Evolutionary conservation across 2,888 invertebrate genomes (phyloP).

Genomic region (Pharmacophagus antenor): DNA sequence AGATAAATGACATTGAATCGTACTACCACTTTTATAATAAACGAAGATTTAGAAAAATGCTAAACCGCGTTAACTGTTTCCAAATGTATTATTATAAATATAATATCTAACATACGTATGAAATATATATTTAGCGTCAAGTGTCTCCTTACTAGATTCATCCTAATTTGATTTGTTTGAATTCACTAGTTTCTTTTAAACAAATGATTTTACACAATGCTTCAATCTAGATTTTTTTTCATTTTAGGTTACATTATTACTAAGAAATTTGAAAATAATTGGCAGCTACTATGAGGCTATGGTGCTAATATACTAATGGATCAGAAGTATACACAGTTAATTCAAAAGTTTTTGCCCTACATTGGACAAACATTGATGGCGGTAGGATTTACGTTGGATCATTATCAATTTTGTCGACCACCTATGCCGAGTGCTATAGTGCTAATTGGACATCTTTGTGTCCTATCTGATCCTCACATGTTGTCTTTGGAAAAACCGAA

Average conservation of each 20-base stretch:
- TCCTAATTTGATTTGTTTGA: not conserved
- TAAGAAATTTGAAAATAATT: not conserved
- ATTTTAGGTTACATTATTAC: not conserved
- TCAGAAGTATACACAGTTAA: slow-evolving; percentile 32
- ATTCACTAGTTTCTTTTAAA: not conserved
- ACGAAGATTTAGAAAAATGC: not conserved
- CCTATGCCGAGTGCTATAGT: slow-evolving; percentile 65
- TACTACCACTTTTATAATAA: not conserved
- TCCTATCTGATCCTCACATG: slow-evolving; percentile 52
- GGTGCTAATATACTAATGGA: slow-evolving; percentile 42
- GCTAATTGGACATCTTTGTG: slow-evolving; percentile 58
- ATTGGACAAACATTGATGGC: slow-evolving; percentile 63
- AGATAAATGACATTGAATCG: no score
- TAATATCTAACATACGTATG: not conserved
- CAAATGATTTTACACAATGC: no score
- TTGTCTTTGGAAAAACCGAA: slow-evolving; percentile 47
- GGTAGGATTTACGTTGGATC: slow-evolving; percentile 63
- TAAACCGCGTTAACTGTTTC: not conserved
- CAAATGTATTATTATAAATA: not conserved
- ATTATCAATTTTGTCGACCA: slow-evolving; percentile 48
- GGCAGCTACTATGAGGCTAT: not conserved
- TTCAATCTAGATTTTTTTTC: not conserved
- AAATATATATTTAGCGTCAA: not conserved
- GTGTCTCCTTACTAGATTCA: not conserved
- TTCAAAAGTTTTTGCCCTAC: slow-evolving; percentile 53